Evolutionary conservation across 1,140 invertebrate genomes (phyloP), one percentile per base, ranked within the genome.

Genomic region (Drosophila nannoptera): DNA sequence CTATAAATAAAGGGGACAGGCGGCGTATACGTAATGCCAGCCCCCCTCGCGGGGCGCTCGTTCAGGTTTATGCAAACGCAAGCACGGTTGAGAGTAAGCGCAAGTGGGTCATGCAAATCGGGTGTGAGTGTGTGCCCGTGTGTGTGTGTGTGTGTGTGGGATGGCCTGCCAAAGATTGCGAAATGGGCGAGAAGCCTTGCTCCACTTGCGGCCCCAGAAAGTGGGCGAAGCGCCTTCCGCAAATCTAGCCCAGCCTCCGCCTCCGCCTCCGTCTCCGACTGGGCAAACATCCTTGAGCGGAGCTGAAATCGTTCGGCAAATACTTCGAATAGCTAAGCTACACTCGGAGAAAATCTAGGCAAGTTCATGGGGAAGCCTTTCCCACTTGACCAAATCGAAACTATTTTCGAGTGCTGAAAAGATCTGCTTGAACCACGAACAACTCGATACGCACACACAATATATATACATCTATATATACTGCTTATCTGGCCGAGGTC

Each of bases 1-100:
- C 77, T 74, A 84, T 74, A 80, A 80, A 84, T 86, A 86, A 69
- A 80, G 73, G 22, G 55, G 60, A 49, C 53, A 65, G 56, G 64
- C 58, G 80, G 70, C 78, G 78, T 77, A 81, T 81, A 81, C 77
- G 77, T 81, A 81, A 81, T 64, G 60, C 16, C 22, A 22, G 1
- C 3, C 22, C 22, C 48, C 48, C 56, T 31, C 53, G 73, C 12
- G 59, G 29, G 29, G 38, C 40, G 8, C 53, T 36, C 53, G 48
- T 61, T 59, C 53, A 33, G 53, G 45, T 61, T 67, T 54, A 56
- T 55, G 43, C 58, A 61, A 53, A 53, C 49, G 45, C 38, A 54
- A 48, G 56, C 64, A 52, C n/a, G 56, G n/a, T n/a, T n/a, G n/a
- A n/a, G 22, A 22, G 22, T 22, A 22, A 33, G 35, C 55, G 54